These are phyloP conservation scores for Thamnaconus septentrionalis DNA, from an alignment of 2,113 vertebrate species.

Conservation along the genomic window DNA sequence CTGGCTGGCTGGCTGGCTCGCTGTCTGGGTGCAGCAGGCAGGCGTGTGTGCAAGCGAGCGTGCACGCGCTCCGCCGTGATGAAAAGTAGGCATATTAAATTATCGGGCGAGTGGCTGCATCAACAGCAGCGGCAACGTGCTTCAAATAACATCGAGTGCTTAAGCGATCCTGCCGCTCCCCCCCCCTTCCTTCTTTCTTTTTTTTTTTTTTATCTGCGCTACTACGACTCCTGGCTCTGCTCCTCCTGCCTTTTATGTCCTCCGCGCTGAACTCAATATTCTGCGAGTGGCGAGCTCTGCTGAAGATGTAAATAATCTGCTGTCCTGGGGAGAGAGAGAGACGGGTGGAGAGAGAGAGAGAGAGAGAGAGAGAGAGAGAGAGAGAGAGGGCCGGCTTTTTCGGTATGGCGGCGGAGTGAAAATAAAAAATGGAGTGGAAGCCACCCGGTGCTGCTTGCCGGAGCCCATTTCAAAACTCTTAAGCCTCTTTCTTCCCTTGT, in stretches of 20 bases:
- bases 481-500: conserved; percentile 40
- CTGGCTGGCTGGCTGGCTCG: conserved; percentile 1
- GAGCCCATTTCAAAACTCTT: conserved; percentile 49
- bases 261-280: conserved; percentile 62
- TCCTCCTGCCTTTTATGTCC: conserved; percentile 5
- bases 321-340: conserved; percentile 39
- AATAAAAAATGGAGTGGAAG: conserved; percentile 48
- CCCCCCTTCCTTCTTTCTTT: no score
- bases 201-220: no score
- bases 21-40: conserved; percentile 9
- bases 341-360: no score
- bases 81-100: conserved; percentile 57
- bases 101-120: conserved; percentile 61
- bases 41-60: background rate
- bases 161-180: conserved; percentile 42
- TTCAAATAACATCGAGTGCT: conserved; percentile 66
- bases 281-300: conserved; percentile 64
- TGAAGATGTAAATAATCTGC: conserved; percentile 71
- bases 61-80: conserved; percentile 28
- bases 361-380: no score
- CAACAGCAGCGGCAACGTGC: conserved; percentile 65
- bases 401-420: conserved; percentile 31
- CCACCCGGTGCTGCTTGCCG: conserved; percentile 3
- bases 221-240: no score
- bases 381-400: conserved; percentile 39